Evolutionary conservation across 2,888 invertebrate genomes (phyloP), one percentile per base, ranked within the genome.

Genomic region (Parasteatoda lunata): DNA sequence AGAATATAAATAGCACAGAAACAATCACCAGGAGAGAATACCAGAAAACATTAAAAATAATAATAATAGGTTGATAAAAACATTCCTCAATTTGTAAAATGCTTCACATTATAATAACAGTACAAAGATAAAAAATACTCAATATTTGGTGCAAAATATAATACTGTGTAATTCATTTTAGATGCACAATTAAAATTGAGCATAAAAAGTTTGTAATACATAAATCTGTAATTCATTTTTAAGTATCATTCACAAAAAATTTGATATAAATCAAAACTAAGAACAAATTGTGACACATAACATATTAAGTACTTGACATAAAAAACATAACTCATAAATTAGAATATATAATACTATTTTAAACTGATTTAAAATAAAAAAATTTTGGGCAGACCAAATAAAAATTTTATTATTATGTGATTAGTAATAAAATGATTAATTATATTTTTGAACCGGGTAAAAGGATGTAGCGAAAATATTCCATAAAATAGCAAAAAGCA

Each of bases 401-500:
- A 30, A 30, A 30, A 30, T 30, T 30, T 30, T 30, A 30, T 30
- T 30, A 30, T 30, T 30, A 30, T 30, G 30, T 30, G 30, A 2
- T 30, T 30, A 30, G 2, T 30, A 30, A 30, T 30, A 30, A 30
- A 30, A 30, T 2, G 30, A 30, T 30, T 30, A 30, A 70, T 70
- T 6, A 30, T 66, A 77, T 48, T 70, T 71, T 30, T 77, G 85
- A 5, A 3, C 11, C 5, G 90, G 91, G 75, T 91, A 91, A 85
- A 90, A 90, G 5, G 90, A 90, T 0, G 91, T 89, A 89, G 91
- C 90, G 72, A 91, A 94, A 89, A 95, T 92, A 91, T 97, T 96
- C 92, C 96, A 95, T 0, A 95, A 92, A 72, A 96, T 94, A 0
- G 95, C 95, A 5, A 94, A 94, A 13, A 94, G 92, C 95, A 96